Evolutionary conservation across 2,888 invertebrate genomes (phyloP), one percentile per base, ranked within the genome.

Genomic region (Bombyx huttoni): DNA sequence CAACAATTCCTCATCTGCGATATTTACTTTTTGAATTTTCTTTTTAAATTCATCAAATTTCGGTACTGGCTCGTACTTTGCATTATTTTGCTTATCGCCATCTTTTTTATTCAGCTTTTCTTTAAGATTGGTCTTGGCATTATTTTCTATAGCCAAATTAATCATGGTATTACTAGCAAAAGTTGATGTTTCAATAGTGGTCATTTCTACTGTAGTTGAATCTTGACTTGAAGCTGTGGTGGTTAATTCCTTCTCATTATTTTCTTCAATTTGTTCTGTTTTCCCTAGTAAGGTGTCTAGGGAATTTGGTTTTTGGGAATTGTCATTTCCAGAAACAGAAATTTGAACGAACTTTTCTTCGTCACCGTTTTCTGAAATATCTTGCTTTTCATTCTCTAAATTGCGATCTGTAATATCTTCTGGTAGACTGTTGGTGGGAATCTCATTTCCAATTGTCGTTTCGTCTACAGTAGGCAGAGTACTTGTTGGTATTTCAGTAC

Each of bases 21-120:
- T 81, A 52, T 87, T 85, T 0, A 87, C 80, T 65, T 87, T 87
- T 58, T 88, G 88, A 52, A 87, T 77, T 70, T 87, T 88, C 61
- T 87, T 88, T 61, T 84, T 86, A 53, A 82, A 82, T 46, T 88
- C 88, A 35, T 88, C 87, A 34, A 81, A 62, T 70, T 87, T 88
- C 3, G 81, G 80, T n/a, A 64, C 53, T 0, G 61, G 52, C n/a
- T 72, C 70, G 14, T 68, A 49, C 8, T 63, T 56, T 56, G 72
- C 72, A 10, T 71, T 65, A 53, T 67, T 72, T 53, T 68, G 67
- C 9, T 58, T 61, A 46, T 51, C 59, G 47, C 1, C 54, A 51
- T 73, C 73, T n/a, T 72, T 65, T 53, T 67, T 72, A 50, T 69
- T 58, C 7, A 47, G 40, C 58, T 61, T 64, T 9, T 62, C 62